Conservation (phyloP, 2,888 invertebrate genomes). For the Pseudeuparius sepicola region DNA sequence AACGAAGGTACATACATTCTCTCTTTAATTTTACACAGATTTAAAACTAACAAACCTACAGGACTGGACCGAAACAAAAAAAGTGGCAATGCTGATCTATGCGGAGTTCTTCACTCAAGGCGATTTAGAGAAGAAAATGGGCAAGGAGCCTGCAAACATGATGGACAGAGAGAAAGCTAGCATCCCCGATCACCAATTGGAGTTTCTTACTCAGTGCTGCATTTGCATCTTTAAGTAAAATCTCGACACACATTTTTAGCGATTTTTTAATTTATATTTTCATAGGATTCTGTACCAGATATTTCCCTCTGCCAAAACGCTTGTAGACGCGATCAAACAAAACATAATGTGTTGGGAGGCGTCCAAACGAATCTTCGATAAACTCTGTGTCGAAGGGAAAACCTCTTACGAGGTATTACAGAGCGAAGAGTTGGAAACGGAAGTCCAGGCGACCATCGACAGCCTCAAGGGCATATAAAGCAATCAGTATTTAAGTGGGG, state of each 20-base stretch:
- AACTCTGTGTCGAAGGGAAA: conserved; percentile 24
- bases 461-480: conserved; percentile 12
- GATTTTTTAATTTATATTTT: conserved; percentile 2
- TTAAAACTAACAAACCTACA: conserved; percentile 16
- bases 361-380: conserved; percentile 38
- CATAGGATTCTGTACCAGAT: conserved; percentile 44
- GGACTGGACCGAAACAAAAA: conserved; percentile 45
- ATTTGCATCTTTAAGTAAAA: conserved; percentile 44
- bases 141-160: conserved; percentile 59
- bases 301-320: conserved; percentile 42
- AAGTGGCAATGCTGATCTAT: conserved; percentile 43
- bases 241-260: background rate
- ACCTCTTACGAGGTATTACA: conserved; percentile 30
- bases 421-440: conserved; percentile 29
- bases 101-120: conserved; percentile 83
- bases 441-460: conserved; percentile 25
- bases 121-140: conserved; percentile 72
- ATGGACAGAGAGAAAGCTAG: conserved; percentile 76
- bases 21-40: background rate
- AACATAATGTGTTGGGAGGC: conserved; percentile 52
- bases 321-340: conserved; percentile 42
- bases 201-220: conserved; percentile 49
- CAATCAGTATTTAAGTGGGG: too few relatives aligned
- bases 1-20: conserved; percentile 53
- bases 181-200: conserved; percentile 72